Percentiles rank a stretch among this genome's conserved stretches.
Conservation (phyloP, 2,113 vertebrate species). For the Maccullochella peelii region DNA sequence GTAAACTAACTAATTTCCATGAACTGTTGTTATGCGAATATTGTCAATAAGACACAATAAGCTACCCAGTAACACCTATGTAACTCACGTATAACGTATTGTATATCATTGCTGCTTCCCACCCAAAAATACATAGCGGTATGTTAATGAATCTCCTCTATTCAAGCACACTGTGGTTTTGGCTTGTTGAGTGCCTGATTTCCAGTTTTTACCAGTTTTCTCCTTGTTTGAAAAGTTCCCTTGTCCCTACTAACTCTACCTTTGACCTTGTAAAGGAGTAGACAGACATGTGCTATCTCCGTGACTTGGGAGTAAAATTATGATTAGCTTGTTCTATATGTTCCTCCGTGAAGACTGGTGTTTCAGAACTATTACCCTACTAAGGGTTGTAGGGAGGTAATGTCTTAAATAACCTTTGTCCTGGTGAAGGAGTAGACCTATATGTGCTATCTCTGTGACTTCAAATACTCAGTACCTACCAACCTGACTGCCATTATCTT, state of each 20-base stretch:
- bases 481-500: neutral
- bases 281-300: neutral
- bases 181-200: too few relatives aligned
- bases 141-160: neutral
- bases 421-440: neutral
- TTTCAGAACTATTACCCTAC: too few relatives aligned
- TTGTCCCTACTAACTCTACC: neutral
- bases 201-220: neutral
- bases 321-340: too few relatives aligned
- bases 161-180: neutral
- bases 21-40: neutral
- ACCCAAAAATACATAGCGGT: neutral
- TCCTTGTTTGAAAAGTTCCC: neutral
- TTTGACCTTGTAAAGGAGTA: neutral
- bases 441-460: neutral
- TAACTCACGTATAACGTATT: neutral
- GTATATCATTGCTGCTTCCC: too few relatives aligned
- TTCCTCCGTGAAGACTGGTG: too few relatives aligned
- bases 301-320: too few relatives aligned
- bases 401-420: too few relatives aligned
- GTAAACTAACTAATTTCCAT: neutral
- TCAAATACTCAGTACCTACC: neutral
- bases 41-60: neutral
- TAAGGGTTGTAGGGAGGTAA: too few relatives aligned
- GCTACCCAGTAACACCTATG: neutral